Percentiles rank a stretch among this genome's conserved stretches.
phyloP scores from a whole-genome alignment of 2,797 vertebrate species.

The Avahi laniger region DNA sequence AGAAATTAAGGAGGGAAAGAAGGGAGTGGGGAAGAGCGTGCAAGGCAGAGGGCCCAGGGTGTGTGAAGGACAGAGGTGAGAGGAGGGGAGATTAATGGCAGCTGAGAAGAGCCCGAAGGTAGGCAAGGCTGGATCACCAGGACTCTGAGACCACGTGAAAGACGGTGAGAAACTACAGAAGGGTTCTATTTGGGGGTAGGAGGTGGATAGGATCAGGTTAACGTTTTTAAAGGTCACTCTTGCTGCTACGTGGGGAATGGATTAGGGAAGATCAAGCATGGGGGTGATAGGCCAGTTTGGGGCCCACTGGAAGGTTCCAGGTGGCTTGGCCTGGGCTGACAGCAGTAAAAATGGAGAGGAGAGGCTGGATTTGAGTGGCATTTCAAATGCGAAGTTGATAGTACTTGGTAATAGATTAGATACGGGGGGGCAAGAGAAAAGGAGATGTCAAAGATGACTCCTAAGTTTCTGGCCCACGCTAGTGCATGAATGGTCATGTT shows the following conservation, averaged over 20 bases:
- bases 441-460: background rate
- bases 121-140: accelerated
- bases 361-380: background rate
- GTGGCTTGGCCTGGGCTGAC: background rate
- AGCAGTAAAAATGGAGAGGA: background rate
- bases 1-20: background rate
- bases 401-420: background rate
- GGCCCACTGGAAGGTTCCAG: background rate
- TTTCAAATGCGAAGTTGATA: background rate
- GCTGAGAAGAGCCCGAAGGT: background rate
- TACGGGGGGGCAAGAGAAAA: background rate
- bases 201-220: too few relatives aligned
- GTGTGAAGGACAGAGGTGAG: background rate
- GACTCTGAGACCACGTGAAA: accelerated
- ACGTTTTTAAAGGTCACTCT: background rate
- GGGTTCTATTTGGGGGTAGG: background rate
- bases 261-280: background rate
- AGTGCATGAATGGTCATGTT: background rate
- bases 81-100: accelerated
- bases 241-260: too few relatives aligned
- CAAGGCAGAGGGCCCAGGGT: background rate
- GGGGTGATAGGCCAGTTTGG: background rate
- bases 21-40: background rate
- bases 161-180: too few relatives aligned
- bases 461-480: background rate